Base-by-base conservation (phyloP, 1,140 invertebrate species). In the Lithobius niger region DNA sequence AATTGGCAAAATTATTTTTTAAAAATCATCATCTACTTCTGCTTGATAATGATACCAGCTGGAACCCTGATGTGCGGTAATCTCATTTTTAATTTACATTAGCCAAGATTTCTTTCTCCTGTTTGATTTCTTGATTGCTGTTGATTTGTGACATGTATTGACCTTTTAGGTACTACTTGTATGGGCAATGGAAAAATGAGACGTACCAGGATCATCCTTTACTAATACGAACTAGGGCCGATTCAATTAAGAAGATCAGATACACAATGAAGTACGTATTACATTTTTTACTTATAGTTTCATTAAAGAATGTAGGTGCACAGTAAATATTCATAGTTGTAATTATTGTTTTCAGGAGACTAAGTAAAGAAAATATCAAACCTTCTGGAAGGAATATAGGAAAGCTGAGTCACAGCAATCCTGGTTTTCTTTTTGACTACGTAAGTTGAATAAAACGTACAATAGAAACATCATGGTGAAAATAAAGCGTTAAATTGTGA, bases 361-460 rank as follows among this genome's bases (percentile, higher is more conserved):
- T 99, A 1, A 94, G 89, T 62, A 99, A 98, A 69, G 97, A 99
- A 71, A 99, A 93, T 64, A 90, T 98, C 1, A 99, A 98, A 71
- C 91, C 87, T 0, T 86, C 94, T 53, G 95, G 96, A 4, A 73
- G 96, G 56, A 82, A 89, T 27, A 86, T 99, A 54, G 96, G 94
- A n/a, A 99, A 99, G 76, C 75, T 98, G 18, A 94, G 90, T 26
- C 95, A 99, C 67, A 92, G 86, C 52, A 88, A 92, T 47, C 96
- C 97, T 0, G 88, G 87, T 22, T 84, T 94, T 61, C 73, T 99
- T 0, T 97, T 99, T 67, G 92, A 98, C 73, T 98, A 98, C 73
- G 88, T 93, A 70, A 76, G 73, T 69, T n/a, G n/a, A n/a, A n/a
- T n/a, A n/a, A n/a, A n/a, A n/a, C n/a, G n/a, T n/a, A n/a, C n/a